phyloP scores from a whole-genome alignment of 2,113 vertebrate genomes.

The Silurus glanis region DNA sequence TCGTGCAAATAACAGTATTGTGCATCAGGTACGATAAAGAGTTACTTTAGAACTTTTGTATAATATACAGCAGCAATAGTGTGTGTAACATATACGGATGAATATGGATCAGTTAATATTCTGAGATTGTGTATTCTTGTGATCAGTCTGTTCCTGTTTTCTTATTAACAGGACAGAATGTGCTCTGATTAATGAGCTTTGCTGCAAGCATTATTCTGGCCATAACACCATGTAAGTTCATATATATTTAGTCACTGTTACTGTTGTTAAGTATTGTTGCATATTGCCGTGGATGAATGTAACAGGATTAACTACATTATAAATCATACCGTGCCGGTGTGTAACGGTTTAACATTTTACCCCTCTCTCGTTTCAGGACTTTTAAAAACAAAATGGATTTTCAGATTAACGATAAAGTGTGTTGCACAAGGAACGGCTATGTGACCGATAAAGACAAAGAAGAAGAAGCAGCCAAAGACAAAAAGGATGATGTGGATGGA shows the following conservation, averaged over 20 bases:
- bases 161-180: conserved; percentile 72
- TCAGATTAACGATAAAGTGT: conserved; percentile 77
- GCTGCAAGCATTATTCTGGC: conserved; percentile 73
- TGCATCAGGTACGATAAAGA: too few relatives aligned
- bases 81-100: too few relatives aligned
- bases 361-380: conserved; percentile 31
- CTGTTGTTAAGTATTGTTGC: too few relatives aligned
- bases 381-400: conserved; percentile 64
- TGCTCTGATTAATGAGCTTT: conserved; percentile 79
- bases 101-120: too few relatives aligned
- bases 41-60: too few relatives aligned
- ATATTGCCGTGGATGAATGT: neutral
- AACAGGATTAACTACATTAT: neutral
- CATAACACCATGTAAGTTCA: conserved; percentile 70
- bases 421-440: conserved; percentile 75
- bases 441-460: conserved; percentile 63
- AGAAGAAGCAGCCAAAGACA: conserved; percentile 3
- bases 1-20: too few relatives aligned
- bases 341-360: neutral
- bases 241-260: neutral
- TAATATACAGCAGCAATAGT: too few relatives aligned
- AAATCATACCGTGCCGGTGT: neutral
- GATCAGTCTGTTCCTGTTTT: neutral
- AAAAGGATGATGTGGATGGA: conserved; percentile 25
- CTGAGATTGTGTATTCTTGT: neutral